These are phyloP conservation scores for Oligia latruncula DNA, from an alignment of 2,888 invertebrate species.

Conservation along the genomic window DNA sequence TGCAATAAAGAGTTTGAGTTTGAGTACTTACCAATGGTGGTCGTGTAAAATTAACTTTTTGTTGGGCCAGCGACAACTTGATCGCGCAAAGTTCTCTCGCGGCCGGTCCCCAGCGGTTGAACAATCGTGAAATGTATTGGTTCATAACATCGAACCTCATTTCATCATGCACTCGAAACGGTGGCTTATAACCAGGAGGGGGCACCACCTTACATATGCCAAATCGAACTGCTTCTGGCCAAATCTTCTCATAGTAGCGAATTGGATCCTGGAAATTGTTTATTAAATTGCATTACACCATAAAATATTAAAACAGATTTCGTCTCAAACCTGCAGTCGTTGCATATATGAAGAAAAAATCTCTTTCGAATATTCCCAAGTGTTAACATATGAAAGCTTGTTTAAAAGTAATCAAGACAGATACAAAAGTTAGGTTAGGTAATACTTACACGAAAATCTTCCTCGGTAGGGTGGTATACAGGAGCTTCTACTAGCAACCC, in stretches of 20 bases:
- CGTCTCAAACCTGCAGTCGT: neutral
- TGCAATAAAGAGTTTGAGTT: too few relatives aligned
- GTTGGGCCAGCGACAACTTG: constrained; percentile 94
- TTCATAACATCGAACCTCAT: constrained; percentile 96
- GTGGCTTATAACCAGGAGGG: constrained; percentile 93
- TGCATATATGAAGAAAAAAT: neutral
- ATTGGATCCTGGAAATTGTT: constrained; percentile 92
- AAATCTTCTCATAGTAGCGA: constrained; percentile 95
- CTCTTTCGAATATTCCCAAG: neutral
- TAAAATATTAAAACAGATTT: neutral
- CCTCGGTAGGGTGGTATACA: constrained; percentile 94
- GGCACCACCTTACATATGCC: constrained; percentile 97
- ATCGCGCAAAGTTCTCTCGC: constrained; percentile 96
- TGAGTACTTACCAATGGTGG: constrained; percentile 93
- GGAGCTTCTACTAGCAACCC: constrained; percentile 92
- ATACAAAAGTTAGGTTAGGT: neutral
- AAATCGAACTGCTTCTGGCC: constrained; percentile 93
- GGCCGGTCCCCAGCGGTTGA: constrained; percentile 96
- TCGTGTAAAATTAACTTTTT: constrained; percentile 93
- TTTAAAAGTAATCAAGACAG: neutral
- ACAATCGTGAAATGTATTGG: constrained; percentile 97
- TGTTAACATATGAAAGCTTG: neutral
- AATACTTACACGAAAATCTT: constrained; percentile 91
- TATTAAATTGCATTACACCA: neutral
- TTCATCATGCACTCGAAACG: constrained; percentile 95